These are phyloP conservation scores for Ectemnius continuus DNA, from an alignment of 2,888 invertebrate genomes.

Conservation along the genomic window DNA sequence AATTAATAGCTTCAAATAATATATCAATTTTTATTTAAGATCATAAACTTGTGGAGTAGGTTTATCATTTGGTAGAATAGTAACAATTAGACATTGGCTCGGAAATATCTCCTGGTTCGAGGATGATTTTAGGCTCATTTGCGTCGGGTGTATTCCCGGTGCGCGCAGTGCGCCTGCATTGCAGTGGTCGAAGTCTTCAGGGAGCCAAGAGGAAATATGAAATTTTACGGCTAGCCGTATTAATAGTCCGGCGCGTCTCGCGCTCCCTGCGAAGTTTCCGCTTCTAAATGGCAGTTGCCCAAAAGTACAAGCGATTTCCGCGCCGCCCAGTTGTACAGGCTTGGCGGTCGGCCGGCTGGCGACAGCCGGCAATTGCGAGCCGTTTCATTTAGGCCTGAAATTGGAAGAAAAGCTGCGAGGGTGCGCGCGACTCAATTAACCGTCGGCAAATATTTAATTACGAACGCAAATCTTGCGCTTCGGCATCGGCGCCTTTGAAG, in stretches of 20 bases:
- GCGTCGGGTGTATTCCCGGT: no score
- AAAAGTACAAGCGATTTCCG: slow-evolving; percentile 20
- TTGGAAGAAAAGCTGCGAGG: slow-evolving; percentile 62
- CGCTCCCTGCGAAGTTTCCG: slow-evolving; percentile 19
- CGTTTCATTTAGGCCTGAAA: slow-evolving; percentile 61
- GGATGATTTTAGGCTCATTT: no score
- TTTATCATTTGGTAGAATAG: no score
- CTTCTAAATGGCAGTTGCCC: slow-evolving; percentile 7
- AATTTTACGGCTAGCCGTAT: not conserved
- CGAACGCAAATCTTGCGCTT: slow-evolving; percentile 60
- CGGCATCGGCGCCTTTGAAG: slow-evolving; percentile 49
- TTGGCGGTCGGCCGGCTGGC: slow-evolving; percentile 11
- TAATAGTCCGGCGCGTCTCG: slow-evolving; percentile 16
- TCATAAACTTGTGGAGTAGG: no score
- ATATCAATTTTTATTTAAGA: no score
- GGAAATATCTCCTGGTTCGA: no score
- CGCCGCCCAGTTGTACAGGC: slow-evolving; percentile 43
- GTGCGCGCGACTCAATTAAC: slow-evolving; percentile 59
- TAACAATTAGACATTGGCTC: no score
- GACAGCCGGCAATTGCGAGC: slow-evolving; percentile 32
- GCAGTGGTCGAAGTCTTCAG: no score
- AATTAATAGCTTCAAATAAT: no score
- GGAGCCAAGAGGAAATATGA: no score
- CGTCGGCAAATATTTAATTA: slow-evolving; percentile 65
- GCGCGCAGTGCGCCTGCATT: no score